These are phyloP conservation scores for Eudasyphora cyanicolor DNA, from an alignment of 2,888 invertebrate genomes.

Conservation along the genomic window DNA sequence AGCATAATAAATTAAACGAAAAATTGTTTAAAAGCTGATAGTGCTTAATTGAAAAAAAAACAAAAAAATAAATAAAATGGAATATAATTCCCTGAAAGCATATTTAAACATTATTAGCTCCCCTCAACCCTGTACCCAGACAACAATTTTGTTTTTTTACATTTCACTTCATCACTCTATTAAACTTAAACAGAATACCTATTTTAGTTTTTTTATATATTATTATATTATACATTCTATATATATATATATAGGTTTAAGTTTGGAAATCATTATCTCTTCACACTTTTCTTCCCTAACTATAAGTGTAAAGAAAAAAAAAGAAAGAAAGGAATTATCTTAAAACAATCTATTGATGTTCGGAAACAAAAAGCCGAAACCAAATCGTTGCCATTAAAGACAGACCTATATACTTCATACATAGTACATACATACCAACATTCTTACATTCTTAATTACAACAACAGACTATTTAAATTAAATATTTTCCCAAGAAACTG, in stretches of 20 bases:
- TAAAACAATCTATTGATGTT: constrained; percentile 23
- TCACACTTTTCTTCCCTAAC: constrained; percentile 57
- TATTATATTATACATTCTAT: too few species aligned
- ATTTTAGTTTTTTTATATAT: neutral
- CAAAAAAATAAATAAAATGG: too few species aligned
- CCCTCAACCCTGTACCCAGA: too few species aligned
- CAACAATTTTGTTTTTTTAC: neutral
- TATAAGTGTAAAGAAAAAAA: constrained; percentile 41
- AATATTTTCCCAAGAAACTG: constrained; percentile 40
- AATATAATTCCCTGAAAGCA: constrained; percentile 30
- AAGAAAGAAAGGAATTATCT: neutral
- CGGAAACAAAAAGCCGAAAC: neutral
- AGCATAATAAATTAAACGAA: constrained; percentile 8
- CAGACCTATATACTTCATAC: constrained; percentile 41
- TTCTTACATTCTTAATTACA: too few species aligned
- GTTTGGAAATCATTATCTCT: constrained; percentile 7
- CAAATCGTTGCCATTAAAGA: too few species aligned
- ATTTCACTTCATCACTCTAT: neutral
- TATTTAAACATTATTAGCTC: constrained; percentile 7
- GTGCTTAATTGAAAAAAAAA: constrained; percentile 37
- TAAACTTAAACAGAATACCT: too few species aligned
- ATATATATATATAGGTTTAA: neutral
- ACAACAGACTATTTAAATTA: constrained; percentile 34
- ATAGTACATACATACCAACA: too few species aligned
- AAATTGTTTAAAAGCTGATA: constrained; percentile 22